Percentiles rank a stretch among this genome's conserved stretches.
These are phyloP conservation scores for Campoletis sonorensis DNA, from an alignment of 1,140 invertebrate species.

Conservation along the genomic window DNA sequence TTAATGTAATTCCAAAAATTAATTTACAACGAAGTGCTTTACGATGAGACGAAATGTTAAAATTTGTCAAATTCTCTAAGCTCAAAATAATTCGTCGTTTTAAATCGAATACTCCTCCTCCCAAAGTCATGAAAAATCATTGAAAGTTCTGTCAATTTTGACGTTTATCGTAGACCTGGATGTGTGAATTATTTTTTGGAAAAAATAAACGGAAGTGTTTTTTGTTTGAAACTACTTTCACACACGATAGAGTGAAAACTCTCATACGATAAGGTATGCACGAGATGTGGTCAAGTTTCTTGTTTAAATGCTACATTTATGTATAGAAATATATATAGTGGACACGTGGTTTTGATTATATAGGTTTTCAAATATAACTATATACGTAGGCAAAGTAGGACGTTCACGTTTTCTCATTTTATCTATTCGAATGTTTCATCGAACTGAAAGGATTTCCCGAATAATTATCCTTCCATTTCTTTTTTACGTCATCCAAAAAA, in stretches of 20 bases:
- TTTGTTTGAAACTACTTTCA: constrained; percentile 61
- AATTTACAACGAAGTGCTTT: too few relatives aligned
- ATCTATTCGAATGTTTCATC: constrained; percentile 26
- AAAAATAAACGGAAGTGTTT: constrained; percentile 7
- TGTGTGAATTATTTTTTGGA: not conserved
- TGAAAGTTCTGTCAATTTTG: too few relatives aligned
- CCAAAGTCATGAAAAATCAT: too few relatives aligned
- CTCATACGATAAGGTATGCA: constrained; percentile 67
- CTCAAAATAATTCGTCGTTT: too few relatives aligned
- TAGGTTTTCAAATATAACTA: not conserved
- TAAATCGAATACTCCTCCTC: too few relatives aligned
- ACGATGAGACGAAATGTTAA: too few relatives aligned
- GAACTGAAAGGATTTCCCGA: not conserved
- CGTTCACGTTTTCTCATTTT: constrained; percentile 61
- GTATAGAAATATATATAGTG: not conserved
- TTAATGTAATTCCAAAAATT: too few relatives aligned
- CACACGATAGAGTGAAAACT: constrained; percentile 64
- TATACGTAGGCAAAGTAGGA: constrained; percentile 67
- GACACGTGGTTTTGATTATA: not conserved
- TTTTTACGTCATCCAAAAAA: not conserved
- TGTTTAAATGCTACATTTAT: not conserved
- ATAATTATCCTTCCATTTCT: not conserved
- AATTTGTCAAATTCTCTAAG: too few relatives aligned
- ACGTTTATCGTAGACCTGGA: not conserved
- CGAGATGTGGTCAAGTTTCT: constrained; percentile 48